A percentile compares a stretch with the other conserved stretches of the same genome.
Conservation (phyloP, 1,140 invertebrate genomes). For the Cotesia typhae region DNA sequence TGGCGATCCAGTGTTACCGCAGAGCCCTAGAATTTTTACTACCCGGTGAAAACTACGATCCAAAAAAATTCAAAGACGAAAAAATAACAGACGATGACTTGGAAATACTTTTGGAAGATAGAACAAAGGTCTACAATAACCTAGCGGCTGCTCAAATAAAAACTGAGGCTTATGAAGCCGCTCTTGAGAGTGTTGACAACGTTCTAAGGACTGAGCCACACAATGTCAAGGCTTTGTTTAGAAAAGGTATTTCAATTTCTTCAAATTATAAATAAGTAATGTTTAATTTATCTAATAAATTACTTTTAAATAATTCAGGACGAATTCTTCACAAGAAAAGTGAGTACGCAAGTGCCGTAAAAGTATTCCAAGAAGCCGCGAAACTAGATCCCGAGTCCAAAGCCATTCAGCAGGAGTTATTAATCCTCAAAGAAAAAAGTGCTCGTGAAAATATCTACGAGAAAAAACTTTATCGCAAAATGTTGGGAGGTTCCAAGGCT, state of each 20-base stretch:
- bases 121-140: constrained; percentile 88
- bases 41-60: constrained; percentile 61
- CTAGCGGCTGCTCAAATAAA: constrained; percentile 89
- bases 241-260: constrained; percentile 74
- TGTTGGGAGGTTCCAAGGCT: constrained; percentile 65
- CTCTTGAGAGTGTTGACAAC: constrained; percentile 80
- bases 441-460: constrained; percentile 68
- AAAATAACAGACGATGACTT: constrained; percentile 67
- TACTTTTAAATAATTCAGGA: constrained; percentile 52
- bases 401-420: constrained; percentile 70
- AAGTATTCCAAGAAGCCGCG: constrained; percentile 68
- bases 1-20: constrained; percentile 85
- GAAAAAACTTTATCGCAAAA: constrained; percentile 73
- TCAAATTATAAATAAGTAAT: too few species aligned
- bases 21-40: constrained; percentile 84
- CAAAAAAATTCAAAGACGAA: constrained; percentile 44
- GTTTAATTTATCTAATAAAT: too few species aligned
- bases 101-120: constrained; percentile 75
- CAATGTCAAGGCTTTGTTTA: constrained; percentile 89
- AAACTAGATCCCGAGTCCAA: constrained; percentile 70
- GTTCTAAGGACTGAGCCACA: constrained; percentile 84
- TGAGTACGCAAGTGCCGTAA: constrained; percentile 70
- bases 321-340: constrained; percentile 71
- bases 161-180: constrained; percentile 82
- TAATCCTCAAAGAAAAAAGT: constrained; percentile 68